Conservation (phyloP, 64 coral and sea anemone species). For the Stylophora pistillata region DNA sequence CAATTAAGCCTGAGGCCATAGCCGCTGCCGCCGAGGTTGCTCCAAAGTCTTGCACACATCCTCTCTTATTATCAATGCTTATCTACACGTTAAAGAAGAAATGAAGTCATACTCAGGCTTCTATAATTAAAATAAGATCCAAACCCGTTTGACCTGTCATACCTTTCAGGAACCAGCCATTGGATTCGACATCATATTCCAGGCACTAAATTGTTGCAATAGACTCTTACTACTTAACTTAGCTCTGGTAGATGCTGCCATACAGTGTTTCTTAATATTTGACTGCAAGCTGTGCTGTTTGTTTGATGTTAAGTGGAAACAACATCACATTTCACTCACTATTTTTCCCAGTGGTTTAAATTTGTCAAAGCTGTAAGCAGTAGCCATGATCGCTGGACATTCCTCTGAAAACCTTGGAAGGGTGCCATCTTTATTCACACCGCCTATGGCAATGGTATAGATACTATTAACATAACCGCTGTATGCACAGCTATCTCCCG, state of each 20-base stretch:
- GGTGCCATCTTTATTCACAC: slow-evolving; percentile 25
- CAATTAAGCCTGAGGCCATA: slow-evolving; percentile 52
- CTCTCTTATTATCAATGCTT: background rate
- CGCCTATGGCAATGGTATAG: slow-evolving; percentile 38
- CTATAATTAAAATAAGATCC: no score
- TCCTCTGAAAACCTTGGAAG: slow-evolving; percentile 15
- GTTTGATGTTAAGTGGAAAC: no score
- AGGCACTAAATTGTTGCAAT: no score
- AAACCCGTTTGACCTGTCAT: no score
- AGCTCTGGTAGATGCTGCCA: background rate
- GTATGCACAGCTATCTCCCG: slow-evolving; percentile 37
- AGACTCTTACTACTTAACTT: no score
- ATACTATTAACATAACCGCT: slow-evolving; percentile 52
- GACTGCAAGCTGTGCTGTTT: background rate
- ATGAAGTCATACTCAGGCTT: no score
- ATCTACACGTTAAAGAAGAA: background rate
- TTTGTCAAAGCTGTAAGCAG: slow-evolving; percentile 16
- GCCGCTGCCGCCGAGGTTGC: slow-evolving; percentile 42
- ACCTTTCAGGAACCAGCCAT: no score
- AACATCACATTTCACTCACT: slow-evolving; percentile 12
- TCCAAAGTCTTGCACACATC: slow-evolving; percentile 13
- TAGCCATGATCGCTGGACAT: slow-evolving; percentile 27
- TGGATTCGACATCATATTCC: no score
- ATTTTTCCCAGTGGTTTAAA: background rate
- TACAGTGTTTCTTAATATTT: background rate